Evolutionary conservation across 2,888 invertebrate genomes (phyloP).

Genomic region (Caenorhabditis drosophilae): DNA sequence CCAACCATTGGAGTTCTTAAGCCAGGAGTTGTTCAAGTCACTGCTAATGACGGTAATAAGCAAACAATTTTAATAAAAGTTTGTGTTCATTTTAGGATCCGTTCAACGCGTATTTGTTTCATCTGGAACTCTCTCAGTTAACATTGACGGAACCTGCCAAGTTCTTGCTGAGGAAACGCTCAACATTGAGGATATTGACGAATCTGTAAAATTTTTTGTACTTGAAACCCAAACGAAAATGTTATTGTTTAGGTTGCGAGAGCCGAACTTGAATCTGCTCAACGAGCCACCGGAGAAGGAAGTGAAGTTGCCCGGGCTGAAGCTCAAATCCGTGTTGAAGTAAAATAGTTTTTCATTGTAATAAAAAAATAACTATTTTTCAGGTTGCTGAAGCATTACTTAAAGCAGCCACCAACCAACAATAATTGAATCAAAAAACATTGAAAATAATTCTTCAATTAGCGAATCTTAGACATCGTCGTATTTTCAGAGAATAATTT

Average conservation of each 20-base stretch:
- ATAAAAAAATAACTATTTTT: neutral
- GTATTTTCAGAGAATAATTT: too few relatives aligned
- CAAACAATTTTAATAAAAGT: neutral
- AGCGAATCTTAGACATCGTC: conserved; percentile 5
- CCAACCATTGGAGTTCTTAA: conserved; percentile 68
- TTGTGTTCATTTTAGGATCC: conserved; percentile 48
- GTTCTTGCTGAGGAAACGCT: conserved; percentile 66
- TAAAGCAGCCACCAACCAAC: conserved; percentile 55
- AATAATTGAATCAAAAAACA: too few relatives aligned
- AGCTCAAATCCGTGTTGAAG: conserved; percentile 63
- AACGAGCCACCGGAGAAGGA: conserved; percentile 59
- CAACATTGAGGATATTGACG: conserved; percentile 63
- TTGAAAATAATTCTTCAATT: too few relatives aligned
- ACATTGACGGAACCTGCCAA: conserved; percentile 67
- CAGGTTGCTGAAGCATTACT: conserved; percentile 62
- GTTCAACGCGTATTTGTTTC: conserved; percentile 63
- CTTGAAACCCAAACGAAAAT: too few relatives aligned
- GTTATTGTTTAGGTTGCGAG: conserved; percentile 56
- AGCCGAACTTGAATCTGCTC: conserved; percentile 62
- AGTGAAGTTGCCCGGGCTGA: conserved; percentile 63
- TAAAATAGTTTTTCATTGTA: conserved; percentile 6
- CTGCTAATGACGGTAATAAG: conserved; percentile 58
- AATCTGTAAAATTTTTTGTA: conserved; percentile 54
- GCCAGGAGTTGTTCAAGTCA: conserved; percentile 66
- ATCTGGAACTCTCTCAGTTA: conserved; percentile 68